These are phyloP conservation scores for Acinonyx jubatus DNA, from an alignment of 2,113 vertebrate genomes.

Conservation along the genomic window DNA sequence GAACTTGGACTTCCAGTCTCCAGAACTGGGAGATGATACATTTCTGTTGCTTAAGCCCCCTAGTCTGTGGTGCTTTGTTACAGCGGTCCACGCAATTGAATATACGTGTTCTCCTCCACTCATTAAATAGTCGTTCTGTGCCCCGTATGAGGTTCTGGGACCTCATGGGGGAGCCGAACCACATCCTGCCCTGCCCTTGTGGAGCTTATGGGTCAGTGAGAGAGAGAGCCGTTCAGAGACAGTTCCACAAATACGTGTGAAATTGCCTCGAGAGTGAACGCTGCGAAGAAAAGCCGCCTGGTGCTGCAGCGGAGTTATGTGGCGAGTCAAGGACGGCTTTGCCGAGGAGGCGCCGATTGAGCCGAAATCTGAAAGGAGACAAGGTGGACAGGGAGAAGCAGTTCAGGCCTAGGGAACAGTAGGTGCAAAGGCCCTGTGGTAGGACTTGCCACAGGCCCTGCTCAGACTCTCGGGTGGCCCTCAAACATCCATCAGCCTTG, in stretches of 20 bases:
- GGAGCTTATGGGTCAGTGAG: neutral
- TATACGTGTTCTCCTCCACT: neutral
- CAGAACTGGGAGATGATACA: neutral
- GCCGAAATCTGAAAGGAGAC: neutral
- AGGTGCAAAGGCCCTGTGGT: neutral
- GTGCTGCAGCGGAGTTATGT: neutral
- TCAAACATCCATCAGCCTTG: neutral
- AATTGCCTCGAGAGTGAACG: neutral
- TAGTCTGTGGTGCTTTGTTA: neutral
- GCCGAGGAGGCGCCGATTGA: neutral
- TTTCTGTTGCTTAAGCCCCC: neutral
- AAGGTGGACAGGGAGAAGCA: neutral
- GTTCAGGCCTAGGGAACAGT: neutral
- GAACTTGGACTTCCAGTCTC: neutral
- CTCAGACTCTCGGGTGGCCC: neutral
- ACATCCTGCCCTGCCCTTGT: neutral
- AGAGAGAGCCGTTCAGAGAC: neutral
- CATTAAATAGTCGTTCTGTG: neutral
- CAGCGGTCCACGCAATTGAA: neutral
- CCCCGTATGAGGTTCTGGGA: neutral
- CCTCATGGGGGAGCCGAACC: neutral
- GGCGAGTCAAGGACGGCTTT: neutral
- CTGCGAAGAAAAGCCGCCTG: neutral
- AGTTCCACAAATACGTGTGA: neutral
- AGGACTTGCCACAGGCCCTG: neutral